Evolutionary conservation across 2,888 invertebrate genomes (phyloP), one percentile per base, ranked within the genome.

Genomic region (Trichacis sp.): DNA sequence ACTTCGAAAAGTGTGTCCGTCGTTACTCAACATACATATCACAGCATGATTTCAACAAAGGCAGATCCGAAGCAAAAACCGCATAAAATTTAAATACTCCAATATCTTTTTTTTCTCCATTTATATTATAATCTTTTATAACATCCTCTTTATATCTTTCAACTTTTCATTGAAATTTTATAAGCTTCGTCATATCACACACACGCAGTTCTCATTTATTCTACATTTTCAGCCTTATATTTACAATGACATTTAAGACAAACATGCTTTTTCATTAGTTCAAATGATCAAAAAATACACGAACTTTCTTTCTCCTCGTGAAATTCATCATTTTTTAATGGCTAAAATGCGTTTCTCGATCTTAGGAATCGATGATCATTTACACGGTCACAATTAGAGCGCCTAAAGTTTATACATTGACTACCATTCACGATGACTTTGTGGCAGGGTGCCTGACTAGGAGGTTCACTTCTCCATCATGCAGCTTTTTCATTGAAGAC

Each of bases 401-500:
- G 55, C 29, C 17, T 40, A 29, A 38, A n/a, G n/a, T 55, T 55
- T 24, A 30, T 47, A 60, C 68, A 72, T 72, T 75, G 72, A 77
- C 74, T 77, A 76, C 63, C 53, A 69, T 79, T 82, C 74, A 82
- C 77, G 81, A 81, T 68, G 83, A 82, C 76, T 83, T 83, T 64
- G 77, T 81, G 78, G 83, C 83, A 72, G 86, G 85, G 70, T 86
- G 86, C 70, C 87, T 83, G 72, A 90, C 85, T 70, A 85, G 85
- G 69, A 94, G 86, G 68, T 88, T 88, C 69, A 95, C 92, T 78
- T 91, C 90, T 57, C 97, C 97, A 80, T 94, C 91, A 53, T 94
- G 93, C 70, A 97, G 85, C 77, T 93, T 93, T 85, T 97, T 97
- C 87, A 97, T 92, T 64, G 93, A 90, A 73, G 93, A 93, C 97